Conservation (phyloP, 2,888 invertebrate species). For the Pyrocoelia pectoralis region DNA sequence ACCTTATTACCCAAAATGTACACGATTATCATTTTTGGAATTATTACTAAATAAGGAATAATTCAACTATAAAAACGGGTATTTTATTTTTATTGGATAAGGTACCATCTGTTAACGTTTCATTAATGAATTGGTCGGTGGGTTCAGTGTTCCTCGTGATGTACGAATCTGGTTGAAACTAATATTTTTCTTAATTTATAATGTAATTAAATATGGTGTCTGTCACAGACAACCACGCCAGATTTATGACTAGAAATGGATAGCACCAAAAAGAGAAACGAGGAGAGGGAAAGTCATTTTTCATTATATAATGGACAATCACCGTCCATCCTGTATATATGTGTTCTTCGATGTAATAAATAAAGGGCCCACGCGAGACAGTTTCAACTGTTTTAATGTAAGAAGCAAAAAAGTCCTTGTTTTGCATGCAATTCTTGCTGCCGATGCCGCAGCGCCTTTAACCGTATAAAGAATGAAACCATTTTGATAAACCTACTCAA, state of each 20-base stretch:
- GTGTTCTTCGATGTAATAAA: slow-evolving; percentile 11
- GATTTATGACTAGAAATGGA: background rate
- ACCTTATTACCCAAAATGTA: background rate
- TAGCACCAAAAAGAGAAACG: background rate
- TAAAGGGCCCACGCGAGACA: slow-evolving; percentile 18
- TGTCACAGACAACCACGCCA: background rate
- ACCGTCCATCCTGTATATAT: background rate
- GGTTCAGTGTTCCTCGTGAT: background rate
- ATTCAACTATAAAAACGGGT: slow-evolving; percentile 1
- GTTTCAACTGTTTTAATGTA: slow-evolving; percentile 31
- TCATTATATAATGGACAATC: slow-evolving; percentile 1
- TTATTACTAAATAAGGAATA: slow-evolving; percentile 1
- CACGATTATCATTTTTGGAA: background rate
- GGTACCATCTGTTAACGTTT: background rate
- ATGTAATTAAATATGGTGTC: background rate
- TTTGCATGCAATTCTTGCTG: slow-evolving; percentile 29
- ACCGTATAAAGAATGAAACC: slow-evolving; percentile 33
- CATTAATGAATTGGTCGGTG: background rate
- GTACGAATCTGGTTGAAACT: background rate
- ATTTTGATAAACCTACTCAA: slow-evolving; percentile 40
- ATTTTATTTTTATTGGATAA: background rate
- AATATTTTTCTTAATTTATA: background rate
- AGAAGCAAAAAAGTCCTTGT: slow-evolving; percentile 30
- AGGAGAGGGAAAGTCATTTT: background rate
- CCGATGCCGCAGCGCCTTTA: slow-evolving; percentile 21